These are phyloP conservation scores for Mycalesis mineus DNA, from an alignment of 2,888 invertebrate genomes.

Conservation along the genomic window DNA sequence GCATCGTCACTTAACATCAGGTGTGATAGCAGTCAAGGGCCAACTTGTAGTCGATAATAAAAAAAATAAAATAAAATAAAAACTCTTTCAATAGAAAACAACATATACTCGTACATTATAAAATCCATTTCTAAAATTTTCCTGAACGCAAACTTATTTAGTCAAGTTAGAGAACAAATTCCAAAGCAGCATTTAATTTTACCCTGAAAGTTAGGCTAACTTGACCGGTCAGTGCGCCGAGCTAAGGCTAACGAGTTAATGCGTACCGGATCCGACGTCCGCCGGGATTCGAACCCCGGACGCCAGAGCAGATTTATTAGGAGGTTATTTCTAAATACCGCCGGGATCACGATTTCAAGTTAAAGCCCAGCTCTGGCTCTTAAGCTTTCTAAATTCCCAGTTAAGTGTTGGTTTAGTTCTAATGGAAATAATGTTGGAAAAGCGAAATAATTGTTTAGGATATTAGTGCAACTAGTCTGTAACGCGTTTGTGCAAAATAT, in stretches of 20 bases:
- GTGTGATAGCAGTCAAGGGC: no score
- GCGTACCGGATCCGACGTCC: slow-evolving; percentile 51
- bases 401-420: slow-evolving; percentile 25
- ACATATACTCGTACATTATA: neutral
- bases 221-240: slow-evolving; percentile 56
- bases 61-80: no score
- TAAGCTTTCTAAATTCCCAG: slow-evolving; percentile 56
- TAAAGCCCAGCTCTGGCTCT: slow-evolving; percentile 65
- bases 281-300: slow-evolving; percentile 68
- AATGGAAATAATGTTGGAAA: neutral
- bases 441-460: neutral
- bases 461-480: no score
- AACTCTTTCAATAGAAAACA: no score
- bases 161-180: neutral
- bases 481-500: no score
- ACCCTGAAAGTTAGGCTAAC: slow-evolving; percentile 28
- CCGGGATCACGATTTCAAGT: slow-evolving; percentile 60
- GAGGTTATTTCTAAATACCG: slow-evolving; percentile 60
- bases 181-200: slow-evolving; percentile 12
- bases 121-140: no score
- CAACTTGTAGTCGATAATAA: no score
- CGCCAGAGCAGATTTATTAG: slow-evolving; percentile 70
- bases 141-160: neutral
- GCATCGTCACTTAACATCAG: no score
- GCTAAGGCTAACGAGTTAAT: slow-evolving; percentile 51